Conservation (phyloP, 2,888 invertebrate genomes). For the Falcaria lacertinaria region DNA sequence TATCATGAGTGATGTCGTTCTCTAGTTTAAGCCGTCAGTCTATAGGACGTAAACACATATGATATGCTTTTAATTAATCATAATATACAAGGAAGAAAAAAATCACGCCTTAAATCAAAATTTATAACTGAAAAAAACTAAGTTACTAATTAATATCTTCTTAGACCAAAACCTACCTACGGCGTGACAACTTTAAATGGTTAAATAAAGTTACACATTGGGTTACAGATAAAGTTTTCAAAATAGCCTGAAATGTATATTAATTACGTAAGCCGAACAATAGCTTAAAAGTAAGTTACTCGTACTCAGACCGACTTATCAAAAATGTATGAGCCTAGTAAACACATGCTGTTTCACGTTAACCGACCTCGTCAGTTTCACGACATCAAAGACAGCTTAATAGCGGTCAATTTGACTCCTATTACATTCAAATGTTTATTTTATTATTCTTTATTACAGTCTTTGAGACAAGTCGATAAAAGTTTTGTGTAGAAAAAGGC, state of each 20-base stretch:
- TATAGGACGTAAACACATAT: too few species aligned
- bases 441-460: slow-evolving; percentile 22
- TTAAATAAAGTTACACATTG: too few species aligned
- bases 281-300: slow-evolving; percentile 25
- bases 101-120: too few species aligned
- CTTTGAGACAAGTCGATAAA: slow-evolving; percentile 3
- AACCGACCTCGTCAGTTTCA: slow-evolving; percentile 22
- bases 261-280: slow-evolving; percentile 23
- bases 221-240: too few species aligned
- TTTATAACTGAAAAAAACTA: too few species aligned
- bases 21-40: slow-evolving; percentile 11
- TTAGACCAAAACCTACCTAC: too few species aligned
- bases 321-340: slow-evolving; percentile 40
- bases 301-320: slow-evolving; percentile 24
- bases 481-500: too few species aligned
- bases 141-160: too few species aligned
- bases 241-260: too few species aligned
- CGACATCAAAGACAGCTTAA: slow-evolving; percentile 29
- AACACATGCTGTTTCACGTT: slow-evolving; percentile 27
- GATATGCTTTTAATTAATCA: too few species aligned
- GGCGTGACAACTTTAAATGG: too few species aligned
- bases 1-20: slow-evolving; percentile 4
- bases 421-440: slow-evolving; percentile 23
- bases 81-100: too few species aligned
- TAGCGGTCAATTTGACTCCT: slow-evolving; percentile 29